These are phyloP conservation scores for Babylonia areolata DNA, from an alignment of 1,140 invertebrate species.

Conservation along the genomic window DNA sequence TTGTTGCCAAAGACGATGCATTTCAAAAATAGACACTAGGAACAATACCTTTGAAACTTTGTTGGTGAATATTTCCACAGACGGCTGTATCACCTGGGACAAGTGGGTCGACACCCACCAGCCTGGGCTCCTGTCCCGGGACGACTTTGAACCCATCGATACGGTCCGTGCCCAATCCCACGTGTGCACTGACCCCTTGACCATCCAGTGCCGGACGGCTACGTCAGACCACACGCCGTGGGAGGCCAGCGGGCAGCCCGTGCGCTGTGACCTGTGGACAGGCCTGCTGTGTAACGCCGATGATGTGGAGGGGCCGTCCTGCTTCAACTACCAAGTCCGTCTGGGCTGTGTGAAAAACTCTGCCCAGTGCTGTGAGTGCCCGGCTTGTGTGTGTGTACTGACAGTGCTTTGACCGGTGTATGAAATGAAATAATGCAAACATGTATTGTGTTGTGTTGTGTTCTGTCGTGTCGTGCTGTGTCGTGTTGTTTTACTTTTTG, in stretches of 20 bases:
- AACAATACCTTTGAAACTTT: no score
- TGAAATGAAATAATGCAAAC: no score
- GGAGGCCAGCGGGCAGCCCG: constrained; percentile 78
- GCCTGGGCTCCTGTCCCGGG: constrained; percentile 43
- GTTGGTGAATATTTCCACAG: constrained; percentile 36
- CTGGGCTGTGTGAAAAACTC: constrained; percentile 66
- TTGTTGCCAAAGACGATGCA: no score
- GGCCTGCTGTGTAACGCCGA: constrained; percentile 82
- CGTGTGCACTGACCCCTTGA: constrained; percentile 57
- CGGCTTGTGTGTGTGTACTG: no score
- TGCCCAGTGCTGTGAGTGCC: constrained; percentile 57
- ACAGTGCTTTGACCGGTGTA: no score
- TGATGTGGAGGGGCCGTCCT: constrained; percentile 54
- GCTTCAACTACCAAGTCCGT: constrained; percentile 70
- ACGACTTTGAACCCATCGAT: constrained; percentile 56
- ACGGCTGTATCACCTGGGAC: constrained; percentile 56
- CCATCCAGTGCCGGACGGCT: constrained; percentile 65
- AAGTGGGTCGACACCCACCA: constrained; percentile 56
- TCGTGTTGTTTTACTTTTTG: no score
- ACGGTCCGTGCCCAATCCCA: constrained; percentile 48
- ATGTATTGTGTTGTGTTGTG: no score
- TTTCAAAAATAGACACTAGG: no score
- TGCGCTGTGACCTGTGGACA: constrained; percentile 84
- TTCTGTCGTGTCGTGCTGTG: no score
- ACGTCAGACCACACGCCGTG: constrained; percentile 44